Conservation (phyloP, 2,113 vertebrate genomes). For the Alces alces region DNA sequence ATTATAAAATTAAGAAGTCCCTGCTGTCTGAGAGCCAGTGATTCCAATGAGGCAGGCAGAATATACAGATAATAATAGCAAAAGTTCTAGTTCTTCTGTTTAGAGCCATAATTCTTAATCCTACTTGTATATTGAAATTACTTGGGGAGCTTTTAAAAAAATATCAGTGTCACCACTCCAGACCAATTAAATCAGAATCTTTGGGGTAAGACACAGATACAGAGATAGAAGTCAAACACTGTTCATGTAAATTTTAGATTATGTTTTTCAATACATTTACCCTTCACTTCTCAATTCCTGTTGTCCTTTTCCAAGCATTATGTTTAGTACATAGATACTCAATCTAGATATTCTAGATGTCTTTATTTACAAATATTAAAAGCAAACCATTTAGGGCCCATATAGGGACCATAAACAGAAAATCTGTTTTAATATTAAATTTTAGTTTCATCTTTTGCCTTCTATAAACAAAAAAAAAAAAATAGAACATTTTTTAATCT, state of each 20-base stretch:
- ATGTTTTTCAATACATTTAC: not conserved
- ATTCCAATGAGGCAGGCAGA: not conserved
- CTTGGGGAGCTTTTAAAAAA: not conserved
- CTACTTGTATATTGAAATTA: not conserved
- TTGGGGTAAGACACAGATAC: not conserved
- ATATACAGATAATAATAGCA: not conserved
- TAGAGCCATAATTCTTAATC: not conserved
- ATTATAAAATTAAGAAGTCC: not conserved
- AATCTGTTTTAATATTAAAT: not conserved
- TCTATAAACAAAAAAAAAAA: not conserved
- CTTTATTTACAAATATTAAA: not conserved
- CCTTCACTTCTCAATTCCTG: not conserved
- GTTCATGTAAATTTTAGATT: not conserved
- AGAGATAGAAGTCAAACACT: not conserved
- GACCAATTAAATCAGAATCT: not conserved
- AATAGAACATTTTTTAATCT: not conserved
- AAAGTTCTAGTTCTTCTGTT: not conserved
- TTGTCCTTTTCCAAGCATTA: not conserved
- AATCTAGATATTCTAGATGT: not conserved
- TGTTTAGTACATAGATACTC: not conserved
- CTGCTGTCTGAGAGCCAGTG: not conserved
- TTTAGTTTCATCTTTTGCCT: not conserved
- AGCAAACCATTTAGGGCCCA: not conserved
- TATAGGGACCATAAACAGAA: not conserved
- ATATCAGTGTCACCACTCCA: not conserved